Evolutionary conservation across 2,113 vertebrate species (phyloP).

Genomic region (Sturnus vulgaris): DNA sequence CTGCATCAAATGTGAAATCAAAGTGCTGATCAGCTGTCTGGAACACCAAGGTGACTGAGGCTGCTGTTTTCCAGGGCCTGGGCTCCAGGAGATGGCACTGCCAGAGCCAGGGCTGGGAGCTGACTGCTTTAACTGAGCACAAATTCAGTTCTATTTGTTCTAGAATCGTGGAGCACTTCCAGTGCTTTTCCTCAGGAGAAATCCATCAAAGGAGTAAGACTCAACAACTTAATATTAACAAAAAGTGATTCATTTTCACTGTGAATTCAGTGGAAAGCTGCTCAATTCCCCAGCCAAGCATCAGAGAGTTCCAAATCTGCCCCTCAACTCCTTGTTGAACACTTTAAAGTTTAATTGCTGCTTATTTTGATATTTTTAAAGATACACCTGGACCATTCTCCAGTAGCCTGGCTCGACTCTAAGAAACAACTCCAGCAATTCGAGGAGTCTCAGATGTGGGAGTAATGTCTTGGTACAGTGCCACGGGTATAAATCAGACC

Average conservation of each 20-base stretch:
- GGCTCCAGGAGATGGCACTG: background rate
- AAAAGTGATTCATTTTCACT: background rate
- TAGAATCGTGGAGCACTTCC: rapidly evolving
- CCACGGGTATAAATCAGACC: background rate
- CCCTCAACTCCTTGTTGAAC: background rate
- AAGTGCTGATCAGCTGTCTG: background rate
- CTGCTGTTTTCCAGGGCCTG: background rate
- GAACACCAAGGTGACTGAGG: background rate
- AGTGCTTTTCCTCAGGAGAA: background rate
- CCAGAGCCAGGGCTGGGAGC: background rate
- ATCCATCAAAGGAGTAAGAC: background rate
- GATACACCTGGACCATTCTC: background rate
- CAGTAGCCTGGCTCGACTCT: background rate
- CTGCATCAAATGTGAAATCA: background rate
- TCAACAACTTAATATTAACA: background rate
- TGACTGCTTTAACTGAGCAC: background rate
- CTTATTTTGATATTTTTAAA: background rate
- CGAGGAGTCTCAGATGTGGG: background rate
- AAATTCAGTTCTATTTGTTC: background rate
- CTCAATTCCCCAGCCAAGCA: background rate
- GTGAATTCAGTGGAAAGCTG: background rate
- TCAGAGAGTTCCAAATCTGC: background rate
- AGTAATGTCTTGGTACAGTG: background rate
- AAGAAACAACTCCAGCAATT: background rate
- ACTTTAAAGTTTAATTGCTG: background rate